phyloP scores from a whole-genome alignment of 2,888 invertebrate species.

The Cheilosia soror region DNA sequence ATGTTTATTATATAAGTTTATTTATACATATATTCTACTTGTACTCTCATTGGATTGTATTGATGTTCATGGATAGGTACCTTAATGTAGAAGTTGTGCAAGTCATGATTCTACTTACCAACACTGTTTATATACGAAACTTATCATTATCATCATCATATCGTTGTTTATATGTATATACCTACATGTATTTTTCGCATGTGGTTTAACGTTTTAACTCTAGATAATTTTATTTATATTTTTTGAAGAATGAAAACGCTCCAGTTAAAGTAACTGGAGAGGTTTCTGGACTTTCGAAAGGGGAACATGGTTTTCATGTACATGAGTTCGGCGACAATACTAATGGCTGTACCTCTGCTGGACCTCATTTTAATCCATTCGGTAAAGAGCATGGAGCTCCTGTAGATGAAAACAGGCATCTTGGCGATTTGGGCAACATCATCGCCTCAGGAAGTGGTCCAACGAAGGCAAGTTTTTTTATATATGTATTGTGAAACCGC shows the following conservation, averaged over 20 bases:
- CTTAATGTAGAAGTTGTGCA: not conserved
- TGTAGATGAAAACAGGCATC: slow-evolving; percentile 89
- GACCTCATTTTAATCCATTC: slow-evolving; percentile 95
- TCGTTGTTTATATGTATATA: not conserved
- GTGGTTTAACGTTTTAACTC: not conserved
- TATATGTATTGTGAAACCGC: not conserved
- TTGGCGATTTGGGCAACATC: slow-evolving; percentile 96
- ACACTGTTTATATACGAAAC: not conserved
- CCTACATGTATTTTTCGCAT: too few relatives aligned
- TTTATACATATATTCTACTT: not conserved
- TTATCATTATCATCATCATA: not conserved
- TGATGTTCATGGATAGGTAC: too few relatives aligned
- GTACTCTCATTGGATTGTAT: not conserved
- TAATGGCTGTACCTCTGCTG: slow-evolving; percentile 97
- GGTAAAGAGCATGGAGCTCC: slow-evolving; percentile 94
- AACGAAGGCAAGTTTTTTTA: slow-evolving; percentile 84
- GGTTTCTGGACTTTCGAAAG: slow-evolving; percentile 90
- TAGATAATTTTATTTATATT: not conserved
- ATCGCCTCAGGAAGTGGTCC: slow-evolving; percentile 88
- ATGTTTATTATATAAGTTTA: not conserved
- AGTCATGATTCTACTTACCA: not conserved
- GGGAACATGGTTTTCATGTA: slow-evolving; percentile 91
- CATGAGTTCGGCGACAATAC: slow-evolving; percentile 99
- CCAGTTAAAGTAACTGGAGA: slow-evolving; percentile 92
- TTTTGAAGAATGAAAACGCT: slow-evolving; percentile 85